Base-by-base conservation (phyloP, 1,140 invertebrate genomes). In the Chrysomallon squamiferum region DNA sequence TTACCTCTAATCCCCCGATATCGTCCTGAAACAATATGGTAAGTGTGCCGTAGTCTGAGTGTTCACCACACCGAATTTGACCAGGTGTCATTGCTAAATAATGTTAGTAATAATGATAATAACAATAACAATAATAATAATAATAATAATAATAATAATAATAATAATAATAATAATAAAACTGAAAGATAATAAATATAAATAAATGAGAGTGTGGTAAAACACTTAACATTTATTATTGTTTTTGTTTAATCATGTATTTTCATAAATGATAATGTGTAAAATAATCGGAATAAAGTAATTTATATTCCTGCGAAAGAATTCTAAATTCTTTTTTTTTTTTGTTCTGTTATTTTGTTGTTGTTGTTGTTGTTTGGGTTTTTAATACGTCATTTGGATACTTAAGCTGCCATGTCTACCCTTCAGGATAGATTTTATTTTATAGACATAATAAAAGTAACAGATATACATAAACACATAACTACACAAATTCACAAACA, bases 1-100 rank as follows among this genome's bases (percentile, higher is more conserved):
- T 56, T 38, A 86, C 85, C 77, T 87, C 79, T 15, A 87, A 68
- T 11, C 85, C 84, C 4, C 84, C 78, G 63, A 75, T 81, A 79
- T 68, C 65, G 62, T 86, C 88, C 85, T 93, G 92, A 49, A 90
- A 89, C 32, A 92, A 83, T 54, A 93, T 84, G 30, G 91, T 93
- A 79, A 93, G 89, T 32, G 91, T 91, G 65, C 92, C 91, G 68
- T 90, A 90, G 80, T 93, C 92, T 18, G 89, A 88, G 73, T 92
- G 91, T 2, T 90, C 88, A 0, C 90, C 90, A 66, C 90, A 92
- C 49, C 91, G 87, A 27, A 89, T 89, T 67, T 90, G 73, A 6
- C 72, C 74, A 6, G 60, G 85, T 41, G 87, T 88, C 65, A 68
- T 50, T 6, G 50, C 69, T 71, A 29, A 5, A 60, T 66, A 18